phyloP scores from a whole-genome alignment of 2,797 vertebrate genomes.

The Botia kubotai region DNA sequence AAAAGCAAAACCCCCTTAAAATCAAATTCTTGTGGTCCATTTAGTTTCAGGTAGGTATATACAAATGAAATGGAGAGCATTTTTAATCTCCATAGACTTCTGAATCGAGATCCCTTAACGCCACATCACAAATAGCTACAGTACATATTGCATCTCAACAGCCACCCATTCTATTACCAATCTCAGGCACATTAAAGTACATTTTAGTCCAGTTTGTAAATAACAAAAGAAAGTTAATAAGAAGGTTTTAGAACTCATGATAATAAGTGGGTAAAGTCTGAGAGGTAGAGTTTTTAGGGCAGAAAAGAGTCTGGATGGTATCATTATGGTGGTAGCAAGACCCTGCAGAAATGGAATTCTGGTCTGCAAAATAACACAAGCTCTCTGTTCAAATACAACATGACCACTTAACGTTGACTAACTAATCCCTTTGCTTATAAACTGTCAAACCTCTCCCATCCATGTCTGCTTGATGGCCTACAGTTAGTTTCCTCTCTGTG shows the following conservation, averaged over 20 bases:
- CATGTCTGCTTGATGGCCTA: not conserved
- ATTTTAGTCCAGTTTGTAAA: slow-evolving; percentile 13
- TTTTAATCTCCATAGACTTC: not conserved
- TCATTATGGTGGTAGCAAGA: too few species aligned
- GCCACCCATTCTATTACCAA: slow-evolving; percentile 42
- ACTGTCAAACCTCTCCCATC: not conserved
- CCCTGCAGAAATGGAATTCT: not conserved
- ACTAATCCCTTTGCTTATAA: not conserved
- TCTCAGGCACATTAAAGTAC: slow-evolving; percentile 54
- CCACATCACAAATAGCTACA: slow-evolving; percentile 48
- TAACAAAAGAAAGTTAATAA: slow-evolving; percentile 25
- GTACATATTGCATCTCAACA: slow-evolving; percentile 40
- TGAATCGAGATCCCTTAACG: slow-evolving; percentile 38
- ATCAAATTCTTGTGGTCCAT: not conserved
- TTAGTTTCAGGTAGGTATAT: not conserved
- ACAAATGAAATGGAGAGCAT: not conserved
- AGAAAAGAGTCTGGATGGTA: slow-evolving; percentile 16
- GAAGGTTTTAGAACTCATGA: slow-evolving; percentile 4
- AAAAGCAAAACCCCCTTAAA: not conserved
- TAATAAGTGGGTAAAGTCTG: slow-evolving; percentile 34
- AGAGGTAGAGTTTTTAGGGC: slow-evolving; percentile 52
- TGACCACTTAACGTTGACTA: not conserved
- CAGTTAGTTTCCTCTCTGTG: not conserved
- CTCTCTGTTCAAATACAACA: not conserved
- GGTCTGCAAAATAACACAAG: not conserved